Evolutionary conservation across 2,797 vertebrate genomes (phyloP), one percentile per base, ranked within the genome.

Genomic region (Oryzias sinensis): DNA sequence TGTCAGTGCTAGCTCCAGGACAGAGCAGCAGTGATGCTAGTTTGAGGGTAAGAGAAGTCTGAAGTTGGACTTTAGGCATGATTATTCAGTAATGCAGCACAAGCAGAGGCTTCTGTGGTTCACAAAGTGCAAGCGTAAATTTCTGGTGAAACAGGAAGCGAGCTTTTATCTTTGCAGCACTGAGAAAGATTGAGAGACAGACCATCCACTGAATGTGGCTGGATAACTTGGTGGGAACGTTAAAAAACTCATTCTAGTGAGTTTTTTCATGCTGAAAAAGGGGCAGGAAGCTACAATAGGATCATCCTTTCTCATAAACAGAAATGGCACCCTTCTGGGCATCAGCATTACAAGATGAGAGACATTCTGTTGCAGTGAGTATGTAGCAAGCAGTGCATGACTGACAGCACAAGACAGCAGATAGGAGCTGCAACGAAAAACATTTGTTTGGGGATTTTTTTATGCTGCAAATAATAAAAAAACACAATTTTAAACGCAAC

Each of bases 71-170:
- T 51, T 47, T 11, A 43, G 53, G 54, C 2, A 8, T 58, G 45
- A 77, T 80, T 77, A 59, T 66, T 68, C 55, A 74, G 60, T 47
- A 45, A 58, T 59, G 51, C 14, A 51, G 58, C 52, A 33, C 47
- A 51, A 76, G 70, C 46, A 55, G 8, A 66, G 70, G 68, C 50
- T 69, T 62, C 6, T 72, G 70, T 69, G 78, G 71, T 67, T 49
- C 46, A 67, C 68, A 80, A 69, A 65, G 59, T 81, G 68, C 76
- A 79, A 37, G 53, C 69, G 72, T 63, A n/a, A 46, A 62, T 78
- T 89, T 88, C 81, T 83, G 75, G 56, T 76, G 64, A 89, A 90
- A 92, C 89, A 88, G 88, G 89, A 90, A 87, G 85, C 62, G 55
- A 42, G 74, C 42, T 74, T 87, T 85, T 86, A 84, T 89, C 86